Conservation (phyloP, 2,888 invertebrate genomes). For the Lasioglossum villosulum region DNA sequence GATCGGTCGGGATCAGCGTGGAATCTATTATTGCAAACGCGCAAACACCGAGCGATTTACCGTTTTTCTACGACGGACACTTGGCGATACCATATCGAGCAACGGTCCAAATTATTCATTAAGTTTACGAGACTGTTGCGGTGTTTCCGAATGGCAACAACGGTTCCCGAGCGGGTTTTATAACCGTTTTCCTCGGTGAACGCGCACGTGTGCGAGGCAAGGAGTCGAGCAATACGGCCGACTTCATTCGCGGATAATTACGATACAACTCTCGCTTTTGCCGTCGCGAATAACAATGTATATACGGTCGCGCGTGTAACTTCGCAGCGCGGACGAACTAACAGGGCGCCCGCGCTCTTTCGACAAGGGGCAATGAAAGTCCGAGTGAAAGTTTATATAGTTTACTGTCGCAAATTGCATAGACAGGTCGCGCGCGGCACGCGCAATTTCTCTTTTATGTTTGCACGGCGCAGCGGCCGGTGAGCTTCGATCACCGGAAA, state of each 20-base stretch:
- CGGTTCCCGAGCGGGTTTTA: slow-evolving; percentile 2
- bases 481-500: slow-evolving; percentile 32
- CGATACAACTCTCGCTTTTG: slow-evolving; percentile 58
- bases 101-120: slow-evolving; percentile 24
- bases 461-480: not conserved
- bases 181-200: slow-evolving; percentile 13
- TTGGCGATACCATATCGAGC: not conserved
- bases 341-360: slow-evolving; percentile 35
- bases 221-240: slow-evolving; percentile 4
- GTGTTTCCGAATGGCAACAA: slow-evolving; percentile 2
- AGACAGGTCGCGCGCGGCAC: slow-evolving; percentile 25
- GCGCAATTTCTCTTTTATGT: slow-evolving; percentile 63
- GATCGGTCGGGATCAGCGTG: not conserved
- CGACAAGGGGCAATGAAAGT: slow-evolving; percentile 66
- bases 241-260: slow-evolving; percentile 42
- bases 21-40: not conserved
- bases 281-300: slow-evolving; percentile 41
- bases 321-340: slow-evolving; percentile 37
- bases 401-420: slow-evolving; percentile 58
- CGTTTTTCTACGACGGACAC: not conserved
- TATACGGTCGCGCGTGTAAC: slow-evolving; percentile 28
- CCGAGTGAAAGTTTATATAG: slow-evolving; percentile 65
- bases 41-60: not conserved
- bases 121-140: slow-evolving; percentile 29
- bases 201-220: not conserved